Percentiles rank a stretch among this genome's conserved stretches.
These are phyloP conservation scores for Drosophila robusta DNA, from an alignment of 2,888 invertebrate species.

Conservation along the genomic window DNA sequence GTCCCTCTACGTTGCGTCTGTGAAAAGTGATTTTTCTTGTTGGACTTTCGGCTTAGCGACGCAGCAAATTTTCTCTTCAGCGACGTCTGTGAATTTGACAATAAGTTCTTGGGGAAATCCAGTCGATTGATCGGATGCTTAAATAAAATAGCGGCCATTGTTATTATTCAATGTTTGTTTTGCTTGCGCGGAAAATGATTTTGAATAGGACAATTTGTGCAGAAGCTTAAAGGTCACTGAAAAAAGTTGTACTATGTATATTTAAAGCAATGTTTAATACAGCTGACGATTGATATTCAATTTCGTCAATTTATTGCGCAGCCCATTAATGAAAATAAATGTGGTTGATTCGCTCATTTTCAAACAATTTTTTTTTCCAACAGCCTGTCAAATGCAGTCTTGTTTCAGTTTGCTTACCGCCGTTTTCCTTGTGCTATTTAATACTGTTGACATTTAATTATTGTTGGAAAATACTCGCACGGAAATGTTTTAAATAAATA, in stretches of 20 bases:
- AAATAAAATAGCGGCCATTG: constrained; percentile 24
- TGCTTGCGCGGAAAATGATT: constrained; percentile 10
- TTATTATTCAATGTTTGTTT: constrained; percentile 22
- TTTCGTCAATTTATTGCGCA: background rate
- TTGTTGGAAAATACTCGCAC: constrained; percentile 33
- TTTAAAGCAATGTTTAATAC: background rate
- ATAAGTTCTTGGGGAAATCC: constrained; percentile 45
- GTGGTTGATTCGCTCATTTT: background rate
- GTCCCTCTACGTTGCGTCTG: background rate
- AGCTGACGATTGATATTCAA: background rate
- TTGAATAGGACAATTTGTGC: constrained; percentile 9
- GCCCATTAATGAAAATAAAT: too few species aligned
- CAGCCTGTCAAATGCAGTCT: constrained; percentile 20
- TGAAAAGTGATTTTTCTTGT: constrained; percentile 80
- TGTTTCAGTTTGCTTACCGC: constrained; percentile 22
- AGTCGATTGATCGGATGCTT: constrained; percentile 45
- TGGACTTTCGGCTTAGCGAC: constrained; percentile 70
- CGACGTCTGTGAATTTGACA: constrained; percentile 59
- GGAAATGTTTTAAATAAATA: constrained; percentile 65
- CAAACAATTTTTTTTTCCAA: constrained; percentile 7
- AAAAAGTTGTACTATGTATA: background rate
- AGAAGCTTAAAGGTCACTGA: background rate
- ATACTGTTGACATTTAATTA: constrained; percentile 75
- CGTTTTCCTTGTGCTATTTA: constrained; percentile 43
- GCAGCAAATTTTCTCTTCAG: constrained; percentile 55